Percentiles rank a stretch among this genome's conserved stretches.
Evolutionary conservation across 2,113 vertebrate genomes (phyloP).

Genomic region (Epinephelus cyanopodus): DNA sequence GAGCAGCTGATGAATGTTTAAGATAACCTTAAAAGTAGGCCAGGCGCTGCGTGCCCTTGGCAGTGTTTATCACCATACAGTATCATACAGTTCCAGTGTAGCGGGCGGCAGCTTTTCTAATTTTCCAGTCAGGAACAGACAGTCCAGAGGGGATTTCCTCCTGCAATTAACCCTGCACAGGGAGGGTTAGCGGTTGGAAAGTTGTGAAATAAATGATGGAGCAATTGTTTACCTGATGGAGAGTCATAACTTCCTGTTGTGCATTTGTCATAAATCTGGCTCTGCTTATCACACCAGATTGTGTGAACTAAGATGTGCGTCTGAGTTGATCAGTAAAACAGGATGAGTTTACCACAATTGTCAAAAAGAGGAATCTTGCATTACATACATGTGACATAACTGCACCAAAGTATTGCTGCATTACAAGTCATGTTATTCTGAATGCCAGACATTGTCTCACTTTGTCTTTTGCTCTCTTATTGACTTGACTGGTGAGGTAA

Average conservation of each 20-base stretch:
- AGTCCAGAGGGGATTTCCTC: constrained; percentile 73
- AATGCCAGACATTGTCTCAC: constrained; percentile 22
- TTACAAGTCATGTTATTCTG: neutral
- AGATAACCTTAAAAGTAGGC: constrained; percentile 72
- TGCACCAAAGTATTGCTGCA: neutral
- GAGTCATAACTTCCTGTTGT: constrained; percentile 65
- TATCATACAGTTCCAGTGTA: constrained; percentile 34
- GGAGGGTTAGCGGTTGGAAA: constrained; percentile 74
- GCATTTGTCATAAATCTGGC: constrained; percentile 23
- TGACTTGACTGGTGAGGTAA: constrained; percentile 50
- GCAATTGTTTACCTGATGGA: constrained; percentile 74
- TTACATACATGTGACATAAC: neutral
- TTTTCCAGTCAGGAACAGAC: constrained; percentile 70
- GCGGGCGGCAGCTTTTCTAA: constrained; percentile 62
- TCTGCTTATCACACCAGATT: constrained; percentile 14
- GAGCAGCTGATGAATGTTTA: constrained; percentile 48
- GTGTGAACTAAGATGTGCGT: neutral
- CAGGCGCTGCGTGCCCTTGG: constrained; percentile 17
- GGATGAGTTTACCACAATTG: neutral
- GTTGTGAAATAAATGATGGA: constrained; percentile 72
- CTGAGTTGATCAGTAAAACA: neutral
- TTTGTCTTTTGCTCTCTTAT: constrained; percentile 34
- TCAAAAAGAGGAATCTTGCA: neutral
- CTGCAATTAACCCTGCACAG: constrained; percentile 67
- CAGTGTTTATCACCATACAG: constrained; percentile 44